Conservation (phyloP, 2,113 vertebrate genomes). For the Prolemur simus region DNA sequence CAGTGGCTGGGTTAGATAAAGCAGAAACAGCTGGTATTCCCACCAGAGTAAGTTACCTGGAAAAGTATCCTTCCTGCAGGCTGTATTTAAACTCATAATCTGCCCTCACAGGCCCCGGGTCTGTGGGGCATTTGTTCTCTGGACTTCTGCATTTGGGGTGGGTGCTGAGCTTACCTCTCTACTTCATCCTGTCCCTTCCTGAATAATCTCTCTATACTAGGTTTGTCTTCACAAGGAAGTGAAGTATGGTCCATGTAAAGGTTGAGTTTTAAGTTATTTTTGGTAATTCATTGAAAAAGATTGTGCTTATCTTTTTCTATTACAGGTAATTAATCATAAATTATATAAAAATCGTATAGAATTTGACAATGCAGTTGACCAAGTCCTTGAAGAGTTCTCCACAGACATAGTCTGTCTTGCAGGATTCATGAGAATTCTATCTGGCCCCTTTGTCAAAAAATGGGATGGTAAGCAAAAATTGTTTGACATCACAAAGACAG, state of each 20-base stretch:
- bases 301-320: background rate
- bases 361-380: slow-evolving; percentile 92
- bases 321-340: slow-evolving; percentile 94
- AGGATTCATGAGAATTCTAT: slow-evolving; percentile 98
- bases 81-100: background rate
- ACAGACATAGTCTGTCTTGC: slow-evolving; percentile 95
- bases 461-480: slow-evolving; percentile 89
- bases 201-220: background rate
- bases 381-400: slow-evolving; percentile 90
- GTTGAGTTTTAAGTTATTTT: background rate
- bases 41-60: slow-evolving; percentile 87
- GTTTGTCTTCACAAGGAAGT: background rate
- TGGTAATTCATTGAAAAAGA: background rate
- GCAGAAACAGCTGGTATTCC: slow-evolving; percentile 93
- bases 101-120: background rate
- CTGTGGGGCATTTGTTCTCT: background rate
- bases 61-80: background rate
- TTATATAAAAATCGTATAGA: slow-evolving; percentile 89
- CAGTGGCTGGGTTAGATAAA: slow-evolving; percentile 91
- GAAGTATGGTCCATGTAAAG: background rate
- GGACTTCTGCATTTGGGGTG: background rate
- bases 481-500: background rate
- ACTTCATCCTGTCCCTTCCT: background rate
- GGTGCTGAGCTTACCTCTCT: background rate
- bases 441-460: slow-evolving; percentile 93